Percentiles rank a stretch among this genome's conserved stretches.
Conservation (phyloP, 2,113 vertebrate genomes). For the human (Homo sapiens) region GRCh38 chr11:7390501-7391000, state of each 20-base stretch:
- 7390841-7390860: no score
- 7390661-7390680: neutral
- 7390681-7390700: neutral
- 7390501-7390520: neutral
- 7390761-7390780: neutral
- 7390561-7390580: neutral
- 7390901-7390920: no score
- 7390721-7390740: conserved; percentile 3
- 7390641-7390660: neutral
- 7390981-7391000: no score
- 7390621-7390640: neutral
- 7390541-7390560: neutral
- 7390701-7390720: neutral
- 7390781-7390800: neutral
- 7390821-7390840: no score
- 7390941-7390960: no score
- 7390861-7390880: no score
- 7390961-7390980: no score
- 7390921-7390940: no score
- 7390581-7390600: conserved; percentile 6
- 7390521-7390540: neutral
- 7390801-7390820: neutral
- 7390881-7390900: no score
- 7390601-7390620: conserved; percentile 19
- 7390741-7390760: neutral